phyloP scores from a whole-genome alignment of 2,797 vertebrate species.

The Chrysocyon brachyurus region DNA sequence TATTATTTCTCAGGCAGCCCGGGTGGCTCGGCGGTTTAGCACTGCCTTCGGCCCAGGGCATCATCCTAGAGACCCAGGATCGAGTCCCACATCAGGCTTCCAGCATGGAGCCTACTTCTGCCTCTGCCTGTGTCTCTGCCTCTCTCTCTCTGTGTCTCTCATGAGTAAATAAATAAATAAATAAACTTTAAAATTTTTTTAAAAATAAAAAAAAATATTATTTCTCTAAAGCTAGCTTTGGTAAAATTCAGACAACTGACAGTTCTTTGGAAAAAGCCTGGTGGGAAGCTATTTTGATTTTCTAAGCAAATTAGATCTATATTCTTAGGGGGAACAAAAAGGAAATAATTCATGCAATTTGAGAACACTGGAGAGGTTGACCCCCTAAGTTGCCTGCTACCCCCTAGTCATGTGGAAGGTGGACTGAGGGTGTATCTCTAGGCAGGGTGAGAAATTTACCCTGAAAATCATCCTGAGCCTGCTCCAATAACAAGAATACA shows the following conservation, averaged over 20 bases:
- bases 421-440: neutral
- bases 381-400: neutral
- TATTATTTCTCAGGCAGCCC: neutral
- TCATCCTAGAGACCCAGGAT: too few species aligned
- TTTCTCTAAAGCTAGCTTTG: neutral
- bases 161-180: too few species aligned
- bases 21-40: too few species aligned
- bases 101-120: too few species aligned
- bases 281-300: neutral
- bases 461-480: neutral
- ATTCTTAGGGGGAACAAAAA: neutral
- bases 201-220: neutral
- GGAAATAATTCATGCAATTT: neutral
- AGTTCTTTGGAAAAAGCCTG: neutral
- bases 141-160: too few species aligned
- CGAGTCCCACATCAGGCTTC: too few species aligned
- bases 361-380: neutral
- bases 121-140: too few species aligned
- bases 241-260: neutral
- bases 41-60: too few species aligned
- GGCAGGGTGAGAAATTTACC: neutral
- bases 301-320: neutral
- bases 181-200: too few species aligned
- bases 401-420: neutral
- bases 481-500: neutral